These are phyloP conservation scores for Macquaria australasica DNA, from an alignment of 2,113 vertebrate genomes.

Conservation along the genomic window DNA sequence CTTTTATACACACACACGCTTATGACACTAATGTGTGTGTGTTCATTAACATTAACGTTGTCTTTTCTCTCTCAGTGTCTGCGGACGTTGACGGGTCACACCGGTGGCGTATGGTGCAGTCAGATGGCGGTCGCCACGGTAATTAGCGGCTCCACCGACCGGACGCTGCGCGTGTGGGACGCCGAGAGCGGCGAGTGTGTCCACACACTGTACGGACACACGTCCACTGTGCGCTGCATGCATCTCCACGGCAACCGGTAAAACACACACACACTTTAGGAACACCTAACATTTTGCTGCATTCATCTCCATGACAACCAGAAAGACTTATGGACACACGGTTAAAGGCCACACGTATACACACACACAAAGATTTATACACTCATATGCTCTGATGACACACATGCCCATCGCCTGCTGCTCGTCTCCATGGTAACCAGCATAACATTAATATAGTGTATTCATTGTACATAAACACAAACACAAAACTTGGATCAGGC, in stretches of 20 bases:
- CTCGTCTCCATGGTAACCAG: slow-evolving; percentile 36
- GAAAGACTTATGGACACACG: slow-evolving; percentile 57
- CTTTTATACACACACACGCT: background rate
- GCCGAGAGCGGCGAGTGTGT: slow-evolving; percentile 95
- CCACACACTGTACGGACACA: slow-evolving; percentile 95
- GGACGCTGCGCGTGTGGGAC: slow-evolving; percentile 96
- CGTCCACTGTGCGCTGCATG: slow-evolving; percentile 98
- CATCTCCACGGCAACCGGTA: slow-evolving; percentile 96
- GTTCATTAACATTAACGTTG: background rate
- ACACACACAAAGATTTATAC: background rate
- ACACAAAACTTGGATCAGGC: background rate
- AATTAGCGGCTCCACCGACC: slow-evolving; percentile 97
- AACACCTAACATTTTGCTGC: slow-evolving; percentile 69
- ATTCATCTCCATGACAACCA: slow-evolving; percentile 92
- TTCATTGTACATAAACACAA: background rate
- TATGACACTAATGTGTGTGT: background rate
- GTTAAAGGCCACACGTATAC: no score
- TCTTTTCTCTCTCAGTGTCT: slow-evolving; percentile 87
- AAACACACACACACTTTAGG: background rate
- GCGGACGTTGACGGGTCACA: slow-evolving; percentile 94
- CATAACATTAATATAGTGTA: background rate
- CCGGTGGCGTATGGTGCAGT: slow-evolving; percentile 97
- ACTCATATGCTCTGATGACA: slow-evolving; percentile 2
- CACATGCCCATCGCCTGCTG: slow-evolving; percentile 65
- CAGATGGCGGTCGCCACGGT: slow-evolving; percentile 97